A percentile compares a stretch with the other conserved stretches of the same genome.
Evolutionary conservation across 2,888 invertebrate genomes (phyloP).

Genomic region (Cepaea hortensis): DNA sequence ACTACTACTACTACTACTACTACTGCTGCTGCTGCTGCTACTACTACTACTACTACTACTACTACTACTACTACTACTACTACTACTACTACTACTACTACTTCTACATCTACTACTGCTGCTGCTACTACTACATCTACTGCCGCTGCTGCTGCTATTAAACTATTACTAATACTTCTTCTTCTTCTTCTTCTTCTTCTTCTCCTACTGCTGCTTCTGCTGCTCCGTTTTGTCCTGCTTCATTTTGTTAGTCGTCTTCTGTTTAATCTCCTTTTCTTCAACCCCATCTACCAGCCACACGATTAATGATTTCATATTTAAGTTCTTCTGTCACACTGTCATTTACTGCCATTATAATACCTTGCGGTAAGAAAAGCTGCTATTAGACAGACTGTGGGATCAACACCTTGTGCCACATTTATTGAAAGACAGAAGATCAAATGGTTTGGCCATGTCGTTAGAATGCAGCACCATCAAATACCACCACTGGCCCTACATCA

Average conservation of each 20-base stretch:
- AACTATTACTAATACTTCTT: neutral
- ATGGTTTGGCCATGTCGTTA: too few relatives aligned
- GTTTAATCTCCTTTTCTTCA: neutral
- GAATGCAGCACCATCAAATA: too few relatives aligned
- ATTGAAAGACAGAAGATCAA: too few relatives aligned
- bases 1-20: slow-evolving; percentile 41
- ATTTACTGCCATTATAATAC: too few relatives aligned
- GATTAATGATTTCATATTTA: neutral
- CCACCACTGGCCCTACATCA: too few relatives aligned
- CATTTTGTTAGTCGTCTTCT: neutral
- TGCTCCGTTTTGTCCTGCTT: neutral
- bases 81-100: slow-evolving; percentile 34
- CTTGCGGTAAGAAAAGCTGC: too few relatives aligned
- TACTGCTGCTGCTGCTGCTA: slow-evolving; percentile 39
- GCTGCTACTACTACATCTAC: slow-evolving; percentile 20
- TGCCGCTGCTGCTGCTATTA: slow-evolving; percentile 5
- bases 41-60: slow-evolving; percentile 39
- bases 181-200: slow-evolving; percentile 7
- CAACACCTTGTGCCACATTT: too few relatives aligned
- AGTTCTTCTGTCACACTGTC: neutral
- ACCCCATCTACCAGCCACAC: too few relatives aligned
- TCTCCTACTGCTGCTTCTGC: neutral
- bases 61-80: slow-evolving; percentile 40
- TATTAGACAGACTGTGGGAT: too few relatives aligned
- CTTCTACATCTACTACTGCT: slow-evolving; percentile 38